Base-by-base conservation (phyloP, 2,113 vertebrate genomes). In the Hylia prasina region DNA sequence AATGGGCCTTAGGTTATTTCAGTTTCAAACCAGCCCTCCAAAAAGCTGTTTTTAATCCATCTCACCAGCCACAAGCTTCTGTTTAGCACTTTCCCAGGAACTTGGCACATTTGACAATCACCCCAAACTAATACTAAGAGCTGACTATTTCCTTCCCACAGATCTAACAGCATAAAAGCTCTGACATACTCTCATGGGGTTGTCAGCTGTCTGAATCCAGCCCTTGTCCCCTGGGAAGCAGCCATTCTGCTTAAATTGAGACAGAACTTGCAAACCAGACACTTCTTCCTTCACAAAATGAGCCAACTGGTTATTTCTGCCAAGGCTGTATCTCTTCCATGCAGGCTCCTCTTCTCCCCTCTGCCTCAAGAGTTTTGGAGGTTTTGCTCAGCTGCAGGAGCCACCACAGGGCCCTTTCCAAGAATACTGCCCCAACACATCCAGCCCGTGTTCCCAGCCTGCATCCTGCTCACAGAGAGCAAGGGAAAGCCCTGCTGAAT, bases 131-230 rank as follows among this genome's bases (percentile, higher is more conserved):
- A 40, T 19, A 60, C 19, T 61, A 77, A 75, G 65, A 47, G 42
- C 11, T 7, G 10, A 87, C 8, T 42, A 53, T 47, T 87, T 85
- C 51, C 39, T 58, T 84, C 90, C 44, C 51, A 54, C 60, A 58
- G 33, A 42, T 54, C 30, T 57, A 64, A 79, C 33, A 64, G 20
- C 30, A 75, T 58, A 81, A 95, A 81, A 92, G 45, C 53, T 82
- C 66, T 69, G 71, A 75, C 17, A 61, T 8, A 71, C 7, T 47
- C 39, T 50, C 37, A 24, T 30, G 35, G 57, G 42, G 47, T 10
- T 85, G 42, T 79, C 89, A 85, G 53, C 53, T 79, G 57, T 39
- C 51, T 78, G 70, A 82, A 89, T 75, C 31, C 42, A 85, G 51
- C 8, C 60, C 39, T 37, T 48, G 40, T 5, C 44, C 35, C 19